These are phyloP conservation scores for Calliopsis andreniformis DNA, from an alignment of 1,140 invertebrate species.

Conservation along the genomic window DNA sequence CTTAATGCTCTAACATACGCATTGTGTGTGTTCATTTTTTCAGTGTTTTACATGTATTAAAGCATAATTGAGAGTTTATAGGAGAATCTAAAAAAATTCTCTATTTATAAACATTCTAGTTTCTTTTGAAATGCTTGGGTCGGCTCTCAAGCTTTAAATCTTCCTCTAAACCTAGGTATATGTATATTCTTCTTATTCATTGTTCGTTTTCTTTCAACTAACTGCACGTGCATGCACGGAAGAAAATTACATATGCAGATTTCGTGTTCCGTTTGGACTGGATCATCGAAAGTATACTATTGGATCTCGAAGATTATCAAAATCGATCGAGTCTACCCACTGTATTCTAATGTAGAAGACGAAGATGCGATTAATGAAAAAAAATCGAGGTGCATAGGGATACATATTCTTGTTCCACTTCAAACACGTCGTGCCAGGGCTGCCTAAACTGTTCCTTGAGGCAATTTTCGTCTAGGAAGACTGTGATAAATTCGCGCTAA, in stretches of 20 bases:
- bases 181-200: background rate
- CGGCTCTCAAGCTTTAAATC: too few species aligned
- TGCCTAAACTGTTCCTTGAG: constrained; percentile 56
- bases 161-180: background rate
- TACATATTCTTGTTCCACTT: constrained; percentile 57
- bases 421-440: constrained; percentile 22
- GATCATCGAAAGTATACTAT: constrained; percentile 63
- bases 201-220: background rate
- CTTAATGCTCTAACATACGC: too few species aligned
- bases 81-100: too few species aligned
- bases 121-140: too few species aligned
- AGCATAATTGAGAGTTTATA: too few species aligned
- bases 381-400: constrained; percentile 50
- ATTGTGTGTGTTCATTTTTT: too few species aligned
- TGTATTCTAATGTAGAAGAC: constrained; percentile 51
- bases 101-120: background rate
- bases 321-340: constrained; percentile 55
- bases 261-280: constrained; percentile 53
- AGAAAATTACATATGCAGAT: constrained; percentile 71
- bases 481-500: constrained; percentile 52
- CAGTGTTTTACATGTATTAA: too few species aligned
- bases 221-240: constrained; percentile 28
- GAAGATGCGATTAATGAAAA: constrained; percentile 38
- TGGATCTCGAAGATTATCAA: constrained; percentile 65
- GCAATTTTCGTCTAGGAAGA: constrained; percentile 61